phyloP scores from a whole-genome alignment of 2,113 vertebrate species.

The Grammomys surdaster region DNA sequence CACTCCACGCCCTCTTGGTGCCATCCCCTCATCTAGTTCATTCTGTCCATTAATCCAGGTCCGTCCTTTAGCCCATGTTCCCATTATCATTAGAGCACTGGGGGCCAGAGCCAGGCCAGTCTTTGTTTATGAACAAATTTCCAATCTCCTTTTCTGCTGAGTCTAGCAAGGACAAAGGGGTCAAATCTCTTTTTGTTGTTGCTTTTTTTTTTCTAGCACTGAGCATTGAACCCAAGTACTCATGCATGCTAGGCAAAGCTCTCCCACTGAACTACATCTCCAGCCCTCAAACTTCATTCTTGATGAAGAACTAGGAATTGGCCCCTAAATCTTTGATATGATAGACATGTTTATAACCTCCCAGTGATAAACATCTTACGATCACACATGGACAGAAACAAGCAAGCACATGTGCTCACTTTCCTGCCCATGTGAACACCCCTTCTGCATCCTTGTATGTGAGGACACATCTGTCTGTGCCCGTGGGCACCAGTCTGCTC shows the following conservation, averaged over 20 bases:
- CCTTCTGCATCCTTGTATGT: neutral
- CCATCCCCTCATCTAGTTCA: too few species aligned
- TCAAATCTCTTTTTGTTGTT: neutral
- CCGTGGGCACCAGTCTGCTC: neutral
- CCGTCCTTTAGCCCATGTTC: neutral
- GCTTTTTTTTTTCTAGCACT: neutral
- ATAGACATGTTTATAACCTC: neutral
- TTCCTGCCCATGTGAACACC: too few species aligned
- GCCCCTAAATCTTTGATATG: neutral
- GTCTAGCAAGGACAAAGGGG: neutral
- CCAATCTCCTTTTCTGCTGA: neutral
- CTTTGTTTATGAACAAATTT: neutral
- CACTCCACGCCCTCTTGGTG: neutral
- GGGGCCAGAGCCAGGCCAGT: neutral
- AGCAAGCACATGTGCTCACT: neutral
- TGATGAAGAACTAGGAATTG: neutral
- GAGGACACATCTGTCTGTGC: neutral
- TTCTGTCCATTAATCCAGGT: too few species aligned
- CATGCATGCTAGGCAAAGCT: neutral
- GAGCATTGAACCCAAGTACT: neutral
- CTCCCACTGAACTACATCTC: neutral
- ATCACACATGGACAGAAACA: neutral
- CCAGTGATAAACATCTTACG: neutral
- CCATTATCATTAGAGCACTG: neutral
- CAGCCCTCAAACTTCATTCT: neutral